A percentile compares a stretch with the other conserved stretches of the same genome.
These are phyloP conservation scores for Cosmia trapezina DNA, from an alignment of 2,888 invertebrate genomes.

Conservation along the genomic window DNA sequence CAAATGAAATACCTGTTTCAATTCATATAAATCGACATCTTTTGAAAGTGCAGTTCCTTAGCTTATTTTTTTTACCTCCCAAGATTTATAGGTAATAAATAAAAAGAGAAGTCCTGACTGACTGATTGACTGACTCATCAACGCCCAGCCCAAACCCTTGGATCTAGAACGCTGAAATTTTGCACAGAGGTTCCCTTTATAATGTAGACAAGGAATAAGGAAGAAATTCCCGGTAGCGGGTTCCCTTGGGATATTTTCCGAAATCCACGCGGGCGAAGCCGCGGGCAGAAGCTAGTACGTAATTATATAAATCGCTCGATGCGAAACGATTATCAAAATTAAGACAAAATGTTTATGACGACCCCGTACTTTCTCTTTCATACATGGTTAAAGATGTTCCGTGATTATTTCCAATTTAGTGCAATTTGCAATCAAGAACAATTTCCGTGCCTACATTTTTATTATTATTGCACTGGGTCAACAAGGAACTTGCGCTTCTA, in stretches of 20 bases:
- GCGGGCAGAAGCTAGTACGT: no score
- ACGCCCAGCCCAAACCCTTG: no score
- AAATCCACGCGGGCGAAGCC: no score
- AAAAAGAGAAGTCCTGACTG: no score
- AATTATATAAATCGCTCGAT: conserved; percentile 20
- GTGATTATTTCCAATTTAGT: conserved; percentile 50
- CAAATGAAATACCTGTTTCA: neutral
- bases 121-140: no score
- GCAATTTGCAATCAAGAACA: conserved; percentile 51
- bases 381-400: conserved; percentile 36
- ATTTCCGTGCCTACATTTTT: conserved; percentile 43
- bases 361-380: conserved; percentile 50
- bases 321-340: conserved; percentile 36
- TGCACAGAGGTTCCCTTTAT: no score
- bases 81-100: no score
- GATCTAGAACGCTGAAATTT: no score
- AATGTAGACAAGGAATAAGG: no score
- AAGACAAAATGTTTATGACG: conserved; percentile 18
- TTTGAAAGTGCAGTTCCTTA: conserved; percentile 2
- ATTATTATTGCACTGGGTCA: conserved; percentile 37
- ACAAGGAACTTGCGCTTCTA: conserved; percentile 31
- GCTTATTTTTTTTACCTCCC: no score
- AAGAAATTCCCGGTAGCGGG: no score
- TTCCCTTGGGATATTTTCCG: no score
- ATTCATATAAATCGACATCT: conserved; percentile 5